Conservation (phyloP, 2,113 vertebrate species). For the Rostratula benghalensis region DNA sequence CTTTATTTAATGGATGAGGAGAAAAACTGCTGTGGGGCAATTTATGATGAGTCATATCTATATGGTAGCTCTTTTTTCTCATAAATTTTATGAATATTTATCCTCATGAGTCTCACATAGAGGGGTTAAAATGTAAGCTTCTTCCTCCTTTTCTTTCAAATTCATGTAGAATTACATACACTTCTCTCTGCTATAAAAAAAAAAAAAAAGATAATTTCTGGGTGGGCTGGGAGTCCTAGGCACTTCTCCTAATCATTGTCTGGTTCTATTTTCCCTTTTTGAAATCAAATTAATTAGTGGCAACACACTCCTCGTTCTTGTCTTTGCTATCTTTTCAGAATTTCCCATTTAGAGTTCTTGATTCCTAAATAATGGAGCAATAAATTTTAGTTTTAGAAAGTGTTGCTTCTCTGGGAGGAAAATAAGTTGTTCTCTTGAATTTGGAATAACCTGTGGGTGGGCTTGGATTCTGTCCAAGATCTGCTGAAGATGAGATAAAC, state of each 20-base stretch:
- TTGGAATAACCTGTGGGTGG: conserved; percentile 49
- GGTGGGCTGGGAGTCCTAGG: not conserved
- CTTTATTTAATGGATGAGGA: fast-evolving
- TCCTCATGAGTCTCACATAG: not conserved
- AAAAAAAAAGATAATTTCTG: not conserved
- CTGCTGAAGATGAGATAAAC: not conserved
- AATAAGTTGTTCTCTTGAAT: not conserved
- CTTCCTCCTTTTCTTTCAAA: not conserved
- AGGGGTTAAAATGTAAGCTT: not conserved
- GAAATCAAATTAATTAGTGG: not conserved
- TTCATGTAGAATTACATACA: not conserved
- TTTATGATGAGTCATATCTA: not conserved
- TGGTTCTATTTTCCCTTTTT: not conserved
- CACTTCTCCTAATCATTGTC: not conserved
- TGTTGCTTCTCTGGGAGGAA: not conserved
- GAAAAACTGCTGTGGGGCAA: not conserved
- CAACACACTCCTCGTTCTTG: not conserved
- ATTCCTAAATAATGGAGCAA: not conserved
- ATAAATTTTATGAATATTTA: not conserved
- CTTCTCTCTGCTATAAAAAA: not conserved
- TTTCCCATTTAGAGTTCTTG: not conserved
- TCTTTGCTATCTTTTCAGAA: not conserved
- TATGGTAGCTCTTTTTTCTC: not conserved
- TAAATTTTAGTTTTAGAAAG: conserved; percentile 22
- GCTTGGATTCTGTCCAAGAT: conserved; percentile 57